Conservation (phyloP, 2,888 invertebrate genomes). For the Pammene fasciana region DNA sequence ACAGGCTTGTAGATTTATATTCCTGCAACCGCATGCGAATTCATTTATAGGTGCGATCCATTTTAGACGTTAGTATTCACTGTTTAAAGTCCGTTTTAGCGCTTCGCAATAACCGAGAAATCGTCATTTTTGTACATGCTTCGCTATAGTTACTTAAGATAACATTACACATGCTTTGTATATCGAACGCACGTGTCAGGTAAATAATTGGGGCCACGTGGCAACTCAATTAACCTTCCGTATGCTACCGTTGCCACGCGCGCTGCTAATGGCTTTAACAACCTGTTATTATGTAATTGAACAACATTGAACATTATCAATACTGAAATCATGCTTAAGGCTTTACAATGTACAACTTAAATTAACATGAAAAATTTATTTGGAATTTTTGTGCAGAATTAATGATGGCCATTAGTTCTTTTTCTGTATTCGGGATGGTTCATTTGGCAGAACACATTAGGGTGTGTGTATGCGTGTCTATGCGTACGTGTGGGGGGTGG, state of each 20-base stretch:
- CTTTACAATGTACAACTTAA: not conserved
- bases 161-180: not conserved
- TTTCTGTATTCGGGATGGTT: constrained; percentile 67
- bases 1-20: constrained; percentile 61
- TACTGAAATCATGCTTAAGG: constrained; percentile 1
- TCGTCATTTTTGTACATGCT: constrained; percentile 60
- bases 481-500: constrained; percentile 60
- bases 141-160: constrained; percentile 52
- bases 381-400: not conserved
- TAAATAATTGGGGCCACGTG: constrained; percentile 82
- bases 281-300: constrained; percentile 53
- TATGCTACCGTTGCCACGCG: constrained; percentile 62
- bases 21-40: constrained; percentile 59
- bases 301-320: constrained; percentile 8
- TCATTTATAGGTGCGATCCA: constrained; percentile 46
- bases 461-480: constrained; percentile 53
- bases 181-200: constrained; percentile 70
- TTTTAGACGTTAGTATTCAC: not conserved
- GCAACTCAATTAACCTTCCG: constrained; percentile 69
- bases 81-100: constrained; percentile 51
- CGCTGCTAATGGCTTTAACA: constrained; percentile 63
- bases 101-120: constrained; percentile 49
- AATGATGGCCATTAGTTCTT: constrained; percentile 51
- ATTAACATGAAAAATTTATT: not conserved
- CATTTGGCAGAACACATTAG: constrained; percentile 81